phyloP scores from a whole-genome alignment of 2,113 vertebrate genomes.

The Amblyornis subalaris region DNA sequence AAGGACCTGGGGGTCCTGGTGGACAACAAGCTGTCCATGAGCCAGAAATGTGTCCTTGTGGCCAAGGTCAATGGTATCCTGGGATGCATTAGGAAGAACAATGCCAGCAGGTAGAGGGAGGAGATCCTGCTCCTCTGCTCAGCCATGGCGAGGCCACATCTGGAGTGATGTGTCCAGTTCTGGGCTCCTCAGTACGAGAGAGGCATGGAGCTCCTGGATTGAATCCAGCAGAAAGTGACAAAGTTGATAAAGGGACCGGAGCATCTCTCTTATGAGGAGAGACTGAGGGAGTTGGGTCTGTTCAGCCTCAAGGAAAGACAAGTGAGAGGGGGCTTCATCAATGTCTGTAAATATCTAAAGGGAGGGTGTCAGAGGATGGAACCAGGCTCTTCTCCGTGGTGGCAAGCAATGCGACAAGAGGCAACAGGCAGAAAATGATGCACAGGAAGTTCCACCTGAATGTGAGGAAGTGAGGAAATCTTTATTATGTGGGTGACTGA shows the following conservation, averaged over 20 bases:
- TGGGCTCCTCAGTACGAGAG: not conserved
- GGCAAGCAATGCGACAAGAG: not conserved
- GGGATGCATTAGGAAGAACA: not conserved
- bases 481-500: fast-evolving
- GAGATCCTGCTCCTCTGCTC: not conserved
- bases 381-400: not conserved
- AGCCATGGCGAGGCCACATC: not conserved
- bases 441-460: not conserved
- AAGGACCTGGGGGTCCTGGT: not conserved
- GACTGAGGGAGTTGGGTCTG: not conserved
- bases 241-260: not conserved
- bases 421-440: not conserved
- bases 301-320: not conserved
- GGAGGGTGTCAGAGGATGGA: not conserved
- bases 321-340: not conserved
- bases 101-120: not conserved
- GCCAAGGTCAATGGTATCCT: not conserved
- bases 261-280: not conserved
- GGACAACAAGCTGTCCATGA: not conserved
- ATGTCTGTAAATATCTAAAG: not conserved
- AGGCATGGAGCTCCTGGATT: not conserved
- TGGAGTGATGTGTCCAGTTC: not conserved
- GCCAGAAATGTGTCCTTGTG: not conserved
- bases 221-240: not conserved
- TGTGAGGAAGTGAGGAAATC: not conserved